phyloP scores from a whole-genome alignment of 2,888 invertebrate species.

The Oligia fasciuncula region DNA sequence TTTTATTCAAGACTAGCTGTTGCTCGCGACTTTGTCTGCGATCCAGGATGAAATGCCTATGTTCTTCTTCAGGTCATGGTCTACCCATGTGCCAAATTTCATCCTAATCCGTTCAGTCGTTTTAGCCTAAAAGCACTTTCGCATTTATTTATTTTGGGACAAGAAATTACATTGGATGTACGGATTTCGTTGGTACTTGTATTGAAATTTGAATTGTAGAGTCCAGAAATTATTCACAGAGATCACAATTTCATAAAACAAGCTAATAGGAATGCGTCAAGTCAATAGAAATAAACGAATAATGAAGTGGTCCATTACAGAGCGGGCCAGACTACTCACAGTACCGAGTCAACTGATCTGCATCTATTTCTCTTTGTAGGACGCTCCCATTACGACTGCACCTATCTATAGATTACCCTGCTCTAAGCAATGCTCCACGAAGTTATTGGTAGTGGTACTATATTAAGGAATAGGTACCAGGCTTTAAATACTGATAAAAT shows the following conservation, averaged over 20 bases:
- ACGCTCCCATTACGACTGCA: slow-evolving; percentile 10
- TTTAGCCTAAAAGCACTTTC: no score
- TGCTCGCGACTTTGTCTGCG: no score
- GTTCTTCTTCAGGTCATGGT: no score
- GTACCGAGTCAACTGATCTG: slow-evolving; percentile 13
- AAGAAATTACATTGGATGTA: not conserved
- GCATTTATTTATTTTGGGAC: no score
- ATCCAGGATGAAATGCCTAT: no score
- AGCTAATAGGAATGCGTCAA: slow-evolving; percentile 10
- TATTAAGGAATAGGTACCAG: not conserved
- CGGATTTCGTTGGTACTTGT: not conserved
- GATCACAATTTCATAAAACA: slow-evolving; percentile 8
- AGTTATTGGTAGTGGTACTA: not conserved
- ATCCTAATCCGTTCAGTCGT: no score
- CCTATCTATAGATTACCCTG: not conserved
- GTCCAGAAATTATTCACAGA: not conserved
- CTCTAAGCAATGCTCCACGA: not conserved
- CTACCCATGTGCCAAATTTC: no score
- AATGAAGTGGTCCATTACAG: slow-evolving; percentile 29
- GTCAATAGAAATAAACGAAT: slow-evolving; percentile 40
- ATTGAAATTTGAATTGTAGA: not conserved
- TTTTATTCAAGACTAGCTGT: no score
- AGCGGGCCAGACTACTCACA: not conserved
- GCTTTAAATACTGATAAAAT: slow-evolving; percentile 3
- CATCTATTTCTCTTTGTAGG: slow-evolving; percentile 33